A percentile compares a stretch with the other conserved stretches of the same genome.
Conservation (phyloP, 2,113 vertebrate genomes). For the Rafetus swinhoei region DNA sequence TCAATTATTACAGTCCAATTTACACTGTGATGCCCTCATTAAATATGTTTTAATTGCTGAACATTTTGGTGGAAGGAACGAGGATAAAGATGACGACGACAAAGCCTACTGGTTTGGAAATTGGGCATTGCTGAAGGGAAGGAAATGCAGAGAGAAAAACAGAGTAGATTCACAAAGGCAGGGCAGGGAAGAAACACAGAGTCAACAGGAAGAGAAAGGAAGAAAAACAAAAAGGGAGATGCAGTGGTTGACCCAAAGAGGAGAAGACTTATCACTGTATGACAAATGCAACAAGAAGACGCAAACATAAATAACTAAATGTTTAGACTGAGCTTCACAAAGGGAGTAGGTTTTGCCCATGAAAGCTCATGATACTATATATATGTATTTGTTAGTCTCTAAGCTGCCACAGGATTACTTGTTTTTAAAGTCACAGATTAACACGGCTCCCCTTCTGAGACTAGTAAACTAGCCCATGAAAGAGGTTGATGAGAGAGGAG, state of each 20-base stretch:
- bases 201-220: neutral
- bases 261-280: neutral
- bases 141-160: neutral
- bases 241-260: neutral
- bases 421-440: too few relatives aligned
- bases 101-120: conserved; percentile 5
- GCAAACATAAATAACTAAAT: neutral
- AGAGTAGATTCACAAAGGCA: conserved; percentile 12
- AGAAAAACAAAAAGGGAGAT: neutral
- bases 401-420: too few relatives aligned
- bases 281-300: neutral
- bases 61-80: neutral
- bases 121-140: neutral
- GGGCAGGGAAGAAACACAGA: neutral
- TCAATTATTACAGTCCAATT: conserved; percentile 4
- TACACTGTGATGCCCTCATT: conserved; percentile 9
- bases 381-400: too few relatives aligned
- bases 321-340: neutral
- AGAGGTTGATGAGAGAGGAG: neutral
- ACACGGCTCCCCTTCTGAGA: neutral
- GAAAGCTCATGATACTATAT: too few relatives aligned
- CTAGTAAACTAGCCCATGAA: neutral
- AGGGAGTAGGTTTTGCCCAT: neutral
- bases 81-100: neutral
- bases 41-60: conserved; percentile 1